Conservation (phyloP, 2,797 vertebrate species). For the Etheostoma perlongum region DNA sequence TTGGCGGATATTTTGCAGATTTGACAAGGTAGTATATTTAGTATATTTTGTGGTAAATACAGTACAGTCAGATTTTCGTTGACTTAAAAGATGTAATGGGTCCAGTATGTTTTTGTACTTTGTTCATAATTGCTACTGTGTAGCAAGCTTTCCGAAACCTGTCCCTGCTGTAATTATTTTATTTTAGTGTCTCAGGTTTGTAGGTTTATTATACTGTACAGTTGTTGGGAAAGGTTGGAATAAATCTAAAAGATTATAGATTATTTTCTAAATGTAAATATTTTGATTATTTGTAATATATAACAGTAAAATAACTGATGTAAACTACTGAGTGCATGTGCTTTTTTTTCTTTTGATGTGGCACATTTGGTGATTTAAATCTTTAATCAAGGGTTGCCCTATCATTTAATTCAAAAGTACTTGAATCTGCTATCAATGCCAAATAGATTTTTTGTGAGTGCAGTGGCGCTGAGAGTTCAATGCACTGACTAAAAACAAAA, state of each 20-base stretch:
- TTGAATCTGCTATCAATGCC: not conserved
- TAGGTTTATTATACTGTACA: slow-evolving; percentile 83
- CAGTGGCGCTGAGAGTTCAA: not conserved
- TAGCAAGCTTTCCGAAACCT: slow-evolving; percentile 85
- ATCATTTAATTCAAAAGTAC: slow-evolving; percentile 10
- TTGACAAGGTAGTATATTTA: slow-evolving; percentile 73
- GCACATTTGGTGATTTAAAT: not conserved
- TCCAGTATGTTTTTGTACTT: slow-evolving; percentile 69
- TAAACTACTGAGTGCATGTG: slow-evolving; percentile 51
- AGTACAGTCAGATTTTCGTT: slow-evolving; percentile 76
- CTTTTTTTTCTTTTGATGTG: slow-evolving; percentile 49
- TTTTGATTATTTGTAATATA: slow-evolving; percentile 93
- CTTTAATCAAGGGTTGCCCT: not conserved
- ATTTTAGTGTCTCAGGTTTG: slow-evolving; percentile 88
- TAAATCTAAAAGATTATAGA: slow-evolving; percentile 83
- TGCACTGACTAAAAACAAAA: not conserved
- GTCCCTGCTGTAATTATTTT: slow-evolving; percentile 85
- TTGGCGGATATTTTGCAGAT: slow-evolving; percentile 79
- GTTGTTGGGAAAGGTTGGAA: slow-evolving; percentile 87
- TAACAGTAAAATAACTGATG: slow-evolving; percentile 88
- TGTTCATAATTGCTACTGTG: slow-evolving; percentile 89
- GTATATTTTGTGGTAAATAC: slow-evolving; percentile 80
- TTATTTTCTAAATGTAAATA: slow-evolving; percentile 97
- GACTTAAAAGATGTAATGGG: slow-evolving; percentile 72
- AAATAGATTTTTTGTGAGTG: slow-evolving; percentile 7